Evolutionary conservation across 2,888 invertebrate genomes (phyloP).

Genomic region (Hydropsyche betteni): DNA sequence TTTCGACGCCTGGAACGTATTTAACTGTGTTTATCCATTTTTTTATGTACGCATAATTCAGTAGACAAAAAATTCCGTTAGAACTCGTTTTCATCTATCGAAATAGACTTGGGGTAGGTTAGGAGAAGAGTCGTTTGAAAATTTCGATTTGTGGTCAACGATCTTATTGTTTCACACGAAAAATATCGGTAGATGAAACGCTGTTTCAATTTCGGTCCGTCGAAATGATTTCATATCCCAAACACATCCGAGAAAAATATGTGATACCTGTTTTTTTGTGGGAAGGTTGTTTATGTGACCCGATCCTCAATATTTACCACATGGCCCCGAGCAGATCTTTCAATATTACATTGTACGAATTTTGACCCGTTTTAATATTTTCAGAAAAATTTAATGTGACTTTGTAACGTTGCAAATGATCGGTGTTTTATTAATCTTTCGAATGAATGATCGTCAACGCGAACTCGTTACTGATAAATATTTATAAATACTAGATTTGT

Average conservation of each 20-base stretch:
- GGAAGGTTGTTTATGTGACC: neutral
- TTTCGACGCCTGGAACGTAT: too few relatives aligned
- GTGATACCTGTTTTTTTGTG: slow-evolving; percentile 12
- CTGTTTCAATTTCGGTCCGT: neutral
- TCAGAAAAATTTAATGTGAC: too few relatives aligned
- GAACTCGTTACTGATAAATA: too few relatives aligned
- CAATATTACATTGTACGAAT: neutral
- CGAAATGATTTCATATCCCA: slow-evolving; percentile 5
- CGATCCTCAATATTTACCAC: slow-evolving; percentile 8
- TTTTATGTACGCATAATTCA: too few relatives aligned
- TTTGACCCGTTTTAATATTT: too few relatives aligned
- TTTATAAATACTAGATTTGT: too few relatives aligned
- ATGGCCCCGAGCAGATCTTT: neutral
- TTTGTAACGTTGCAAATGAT: too few relatives aligned
- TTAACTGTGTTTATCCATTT: too few relatives aligned
- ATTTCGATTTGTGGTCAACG: neutral
- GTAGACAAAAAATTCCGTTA: slow-evolving; percentile 15
- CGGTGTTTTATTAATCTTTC: too few relatives aligned
- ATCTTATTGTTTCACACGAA: neutral
- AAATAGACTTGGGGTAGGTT: slow-evolving; percentile 17
- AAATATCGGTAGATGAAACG: neutral
- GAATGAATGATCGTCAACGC: too few relatives aligned
- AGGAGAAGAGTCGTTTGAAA: neutral
- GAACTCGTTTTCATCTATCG: slow-evolving; percentile 11
- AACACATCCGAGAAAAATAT: slow-evolving; percentile 4